Conservation (phyloP, 2,113 vertebrate species). For the Megaptera novaeangliae region DNA sequence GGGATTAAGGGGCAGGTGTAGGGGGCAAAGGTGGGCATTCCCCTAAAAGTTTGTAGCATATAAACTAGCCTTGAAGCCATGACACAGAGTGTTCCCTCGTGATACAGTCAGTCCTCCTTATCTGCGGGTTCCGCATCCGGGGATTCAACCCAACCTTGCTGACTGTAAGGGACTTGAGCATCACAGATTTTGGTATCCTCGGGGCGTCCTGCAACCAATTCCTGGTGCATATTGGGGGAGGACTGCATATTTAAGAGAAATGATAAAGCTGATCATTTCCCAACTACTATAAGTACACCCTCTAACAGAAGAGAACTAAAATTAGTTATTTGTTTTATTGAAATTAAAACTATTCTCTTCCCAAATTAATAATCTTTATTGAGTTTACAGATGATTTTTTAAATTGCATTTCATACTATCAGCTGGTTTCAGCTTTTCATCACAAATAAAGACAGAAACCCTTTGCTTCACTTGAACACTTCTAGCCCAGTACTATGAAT, state of each 20-base stretch:
- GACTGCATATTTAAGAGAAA: background rate
- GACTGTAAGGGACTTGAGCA: background rate
- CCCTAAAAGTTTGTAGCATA: background rate
- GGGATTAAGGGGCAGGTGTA: background rate
- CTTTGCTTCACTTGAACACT: background rate
- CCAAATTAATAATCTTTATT: conserved; percentile 37
- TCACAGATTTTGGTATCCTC: background rate
- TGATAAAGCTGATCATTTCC: background rate
- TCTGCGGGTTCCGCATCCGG: background rate
- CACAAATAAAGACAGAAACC: conserved; percentile 34
- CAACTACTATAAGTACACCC: background rate
- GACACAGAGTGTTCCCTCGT: background rate
- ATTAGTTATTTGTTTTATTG: conserved; percentile 23
- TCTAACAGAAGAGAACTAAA: conserved; percentile 2
- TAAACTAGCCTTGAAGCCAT: background rate
- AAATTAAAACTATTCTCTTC: conserved; percentile 22
- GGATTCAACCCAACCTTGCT: background rate
- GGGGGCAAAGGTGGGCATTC: background rate
- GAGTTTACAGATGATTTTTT: conserved; percentile 27
- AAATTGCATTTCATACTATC: conserved; percentile 1
- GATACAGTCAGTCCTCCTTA: background rate
- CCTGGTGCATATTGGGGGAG: background rate
- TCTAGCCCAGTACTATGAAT: background rate
- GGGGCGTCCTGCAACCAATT: background rate
- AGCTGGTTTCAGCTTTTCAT: conserved; percentile 34